Evolutionary conservation across 1,140 invertebrate genomes (phyloP), one percentile per base, ranked within the genome.

Genomic region (Cyclina sinensis): DNA sequence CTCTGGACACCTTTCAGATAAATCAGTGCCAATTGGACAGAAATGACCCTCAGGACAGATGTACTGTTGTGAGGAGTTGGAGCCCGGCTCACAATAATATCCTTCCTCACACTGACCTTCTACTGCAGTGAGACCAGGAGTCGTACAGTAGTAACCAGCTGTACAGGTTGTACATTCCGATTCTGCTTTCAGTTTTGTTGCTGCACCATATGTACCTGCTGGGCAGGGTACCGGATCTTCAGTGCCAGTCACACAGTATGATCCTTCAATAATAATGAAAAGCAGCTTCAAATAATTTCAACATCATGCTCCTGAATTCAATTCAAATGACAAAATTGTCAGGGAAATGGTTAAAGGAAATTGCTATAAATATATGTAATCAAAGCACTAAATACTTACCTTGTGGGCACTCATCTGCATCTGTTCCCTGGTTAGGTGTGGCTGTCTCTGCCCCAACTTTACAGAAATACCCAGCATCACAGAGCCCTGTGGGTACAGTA

Each of bases 321-420:
- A n/a, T n/a, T n/a, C n/a, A n/a, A n/a, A n/a, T n/a, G n/a, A n/a
- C n/a, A n/a, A n/a, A n/a, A n/a, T n/a, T n/a, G n/a, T n/a, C n/a
- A n/a, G n/a, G n/a, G n/a, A n/a, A n/a, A n/a, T n/a, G n/a, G n/a
- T n/a, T n/a, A n/a, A n/a, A n/a, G n/a, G n/a, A n/a, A n/a, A n/a
- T n/a, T n/a, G n/a, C n/a, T n/a, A n/a, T n/a, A n/a, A n/a, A n/a
- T n/a, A n/a, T n/a, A n/a, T n/a, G n/a, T n/a, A n/a, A n/a, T n/a
- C n/a, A n/a, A n/a, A n/a, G n/a, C n/a, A n/a, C n/a, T n/a, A n/a
- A n/a, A 57, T 1, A 37, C 62, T 79, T 51, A 94, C 94, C 94
- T 92, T 94, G 93, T 57, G 94, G 94, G 83, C 94, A 95, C 68
- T 93, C 84, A 39, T 94, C 88, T 51, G 94, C 94, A 88, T 93